Evolutionary conservation across 2,113 vertebrate genomes (phyloP), one percentile per base, ranked within the genome.

Genomic region (Phalacrocorax pelagicus): DNA sequence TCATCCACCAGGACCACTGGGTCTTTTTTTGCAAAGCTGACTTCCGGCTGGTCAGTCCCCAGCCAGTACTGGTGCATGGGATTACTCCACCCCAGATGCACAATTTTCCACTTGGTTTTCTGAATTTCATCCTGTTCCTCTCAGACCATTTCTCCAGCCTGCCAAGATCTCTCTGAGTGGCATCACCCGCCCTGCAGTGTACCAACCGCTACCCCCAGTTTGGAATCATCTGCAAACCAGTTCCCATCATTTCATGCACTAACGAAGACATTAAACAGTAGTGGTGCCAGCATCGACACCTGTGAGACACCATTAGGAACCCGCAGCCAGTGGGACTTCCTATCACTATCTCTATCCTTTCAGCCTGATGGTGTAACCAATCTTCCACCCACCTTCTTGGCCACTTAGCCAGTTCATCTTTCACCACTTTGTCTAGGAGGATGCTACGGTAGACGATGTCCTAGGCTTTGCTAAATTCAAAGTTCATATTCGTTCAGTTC

Each of bases 201-300:
- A 72, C 20, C 26, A 71, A 23, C 18, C 2, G 0, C 51, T 80
- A 51, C 11, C 7, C 4, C 10, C 7, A 38, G 70, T 40, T 54
- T 3, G 1, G 16, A 73, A 49, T 65, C 12, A 59, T n/a, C 22
- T 62, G 26, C 59, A 91, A 78, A 46, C 1, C 34, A 42, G 66
- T 49, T 73, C 8, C 51, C 18, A 82, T 27, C 20, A 59, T 40
- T 18, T 42, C 77, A 36, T 62, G 81, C 52, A 30, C 20, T 59
- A 65, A 69, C 22, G 61, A 42, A 79, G 57, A 32, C 57, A 46
- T 27, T 29, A 70, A 44, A 51, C 7, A 34, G 30, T 12, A 70
- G n/a, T 24, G 15, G 8, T 20, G 26, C 12, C 66, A 74, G 18
- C 34, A 58, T 9, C 2, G 0, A 81, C 0, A 0, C 21, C 29